Evolutionary conservation across 2,888 invertebrate species (phyloP).

Genomic region (Kryphioiulus occultus): DNA sequence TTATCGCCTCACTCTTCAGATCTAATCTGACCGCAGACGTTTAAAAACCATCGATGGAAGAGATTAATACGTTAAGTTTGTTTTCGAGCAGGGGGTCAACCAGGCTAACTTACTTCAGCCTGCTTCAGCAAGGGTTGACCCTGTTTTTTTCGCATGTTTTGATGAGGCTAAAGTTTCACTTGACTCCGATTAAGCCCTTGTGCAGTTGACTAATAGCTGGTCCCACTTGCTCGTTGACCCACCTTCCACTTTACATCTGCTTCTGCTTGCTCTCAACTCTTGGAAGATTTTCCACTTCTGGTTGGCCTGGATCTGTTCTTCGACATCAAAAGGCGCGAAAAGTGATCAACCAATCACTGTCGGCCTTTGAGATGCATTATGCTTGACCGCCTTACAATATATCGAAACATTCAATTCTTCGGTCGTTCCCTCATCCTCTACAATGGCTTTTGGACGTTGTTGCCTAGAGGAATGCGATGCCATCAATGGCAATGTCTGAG

Average conservation of each 20-base stretch:
- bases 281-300: not conserved
- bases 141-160: not conserved
- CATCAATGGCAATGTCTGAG: not conserved
- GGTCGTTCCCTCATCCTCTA: not conserved
- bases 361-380: not conserved
- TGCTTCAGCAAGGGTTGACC: conserved; percentile 21
- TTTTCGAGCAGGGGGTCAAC: not conserved
- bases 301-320: not conserved
- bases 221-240: conserved; percentile 3
- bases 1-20: not conserved
- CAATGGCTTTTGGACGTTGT: not conserved
- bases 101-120: conserved; percentile 7
- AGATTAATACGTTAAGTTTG: conserved; percentile 16
- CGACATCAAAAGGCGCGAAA: not conserved
- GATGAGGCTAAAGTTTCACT: conserved; percentile 1
- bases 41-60: conserved; percentile 11
- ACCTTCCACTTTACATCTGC: not conserved
- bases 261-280: not conserved
- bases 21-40: conserved; percentile 11
- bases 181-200: not conserved
- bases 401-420: not conserved
- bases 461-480: not conserved
- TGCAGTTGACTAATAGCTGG: not conserved
- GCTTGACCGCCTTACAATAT: not conserved
- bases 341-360: not conserved